Base-by-base conservation (phyloP, 1,140 invertebrate species). In the Frieseomelitta varia region DNA sequence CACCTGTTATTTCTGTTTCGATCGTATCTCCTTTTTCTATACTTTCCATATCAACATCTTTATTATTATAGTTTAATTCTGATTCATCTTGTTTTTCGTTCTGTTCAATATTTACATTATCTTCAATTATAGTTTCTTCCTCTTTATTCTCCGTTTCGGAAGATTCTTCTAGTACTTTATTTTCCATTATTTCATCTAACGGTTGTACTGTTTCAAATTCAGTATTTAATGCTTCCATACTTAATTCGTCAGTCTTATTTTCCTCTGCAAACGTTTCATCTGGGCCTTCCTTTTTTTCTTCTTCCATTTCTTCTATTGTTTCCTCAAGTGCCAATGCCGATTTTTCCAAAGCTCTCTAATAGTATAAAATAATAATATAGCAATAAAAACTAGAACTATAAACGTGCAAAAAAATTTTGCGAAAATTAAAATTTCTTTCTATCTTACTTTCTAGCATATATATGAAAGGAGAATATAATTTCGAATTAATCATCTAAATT, bases 31-130 rank as follows among this genome's bases (percentile, higher is more conserved):
- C 72, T 65, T 85, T 73, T 56, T 90, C 88, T 6, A 21, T 34
- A 24, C 71, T 74, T 39, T 86, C 87, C 4, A 14, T n/a, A 24
- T 78, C 65, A 47, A 68, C 21, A 24, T 81, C 79, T 14, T 90
- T 80, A 1, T 67, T 84, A 10, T 81, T 94, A 53, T 47, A 67
- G 76, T 93, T 91, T 10, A 95, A 95, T 90, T 94, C 94, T 87
- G 96, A 95, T 1, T 78, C 80, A n/a, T 95, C 95, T n/a, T 93
- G 91, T 15, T 85, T 65, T 67, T 86, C 83, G n/a, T 92, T 93
- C 53, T 88, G 78, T 21, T 72, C 30, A 19, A 39, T 34, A 56
- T 94, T 93, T 53, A 79, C 84, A 67, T 87, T 84, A 30, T 94
- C 92, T 53, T 92, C 90, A 73, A 93, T 92, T 8, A 88, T 88